Evolutionary conservation across 2,888 invertebrate species (phyloP).

Genomic region (Papilio elwesi): DNA sequence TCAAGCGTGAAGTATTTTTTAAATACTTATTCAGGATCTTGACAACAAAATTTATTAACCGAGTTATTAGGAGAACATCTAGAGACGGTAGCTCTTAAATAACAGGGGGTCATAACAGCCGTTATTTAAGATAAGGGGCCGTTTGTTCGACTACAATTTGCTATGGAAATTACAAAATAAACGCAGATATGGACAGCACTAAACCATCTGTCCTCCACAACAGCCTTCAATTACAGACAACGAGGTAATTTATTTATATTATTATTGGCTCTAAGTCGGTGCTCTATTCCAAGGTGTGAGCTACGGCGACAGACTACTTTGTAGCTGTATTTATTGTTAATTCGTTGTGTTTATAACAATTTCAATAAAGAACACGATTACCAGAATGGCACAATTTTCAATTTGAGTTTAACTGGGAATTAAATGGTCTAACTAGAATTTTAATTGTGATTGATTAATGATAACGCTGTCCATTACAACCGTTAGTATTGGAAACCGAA

Average conservation of each 20-base stretch:
- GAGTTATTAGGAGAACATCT: slow-evolving; percentile 31
- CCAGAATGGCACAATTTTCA: neutral
- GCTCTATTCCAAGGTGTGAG: slow-evolving; percentile 33
- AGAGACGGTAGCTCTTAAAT: slow-evolving; percentile 42
- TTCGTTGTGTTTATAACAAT: slow-evolving; percentile 27
- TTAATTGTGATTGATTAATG: too few relatives aligned
- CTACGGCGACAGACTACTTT: slow-evolving; percentile 36
- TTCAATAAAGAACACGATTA: slow-evolving; percentile 6
- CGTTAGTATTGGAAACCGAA: too few relatives aligned
- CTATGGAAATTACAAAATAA: slow-evolving; percentile 66
- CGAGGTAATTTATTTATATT: slow-evolving; percentile 45
- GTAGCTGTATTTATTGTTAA: slow-evolving; percentile 32
- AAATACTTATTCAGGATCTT: neutral
- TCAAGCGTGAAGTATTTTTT: neutral
- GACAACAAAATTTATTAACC: neutral
- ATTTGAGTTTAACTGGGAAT: neutral
- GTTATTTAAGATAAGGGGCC: slow-evolving; percentile 57
- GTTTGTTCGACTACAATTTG: slow-evolving; percentile 62
- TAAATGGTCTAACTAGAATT: neutral
- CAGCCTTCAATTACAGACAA: slow-evolving; percentile 42
- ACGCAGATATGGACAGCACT: slow-evolving; percentile 57
- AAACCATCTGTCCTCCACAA: slow-evolving; percentile 44
- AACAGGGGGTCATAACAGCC: slow-evolving; percentile 46
- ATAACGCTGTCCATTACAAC: too few relatives aligned
- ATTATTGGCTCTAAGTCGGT: slow-evolving; percentile 41